A percentile compares a stretch with the other conserved stretches of the same genome.
Conservation (phyloP, 2,888 invertebrate genomes). For the Sabellastarte sp. region DNA sequence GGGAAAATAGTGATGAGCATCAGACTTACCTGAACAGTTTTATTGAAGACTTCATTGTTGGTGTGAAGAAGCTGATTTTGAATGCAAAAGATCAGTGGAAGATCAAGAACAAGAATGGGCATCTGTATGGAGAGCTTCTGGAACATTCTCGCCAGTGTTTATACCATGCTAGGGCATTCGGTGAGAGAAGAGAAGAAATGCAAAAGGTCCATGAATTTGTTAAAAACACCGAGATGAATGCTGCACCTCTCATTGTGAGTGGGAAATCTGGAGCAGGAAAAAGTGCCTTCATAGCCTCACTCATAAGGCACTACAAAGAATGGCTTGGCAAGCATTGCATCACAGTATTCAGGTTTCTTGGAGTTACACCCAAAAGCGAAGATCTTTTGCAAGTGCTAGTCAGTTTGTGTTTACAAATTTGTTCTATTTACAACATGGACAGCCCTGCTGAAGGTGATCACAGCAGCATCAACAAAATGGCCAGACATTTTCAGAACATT, state of each 20-base stretch:
- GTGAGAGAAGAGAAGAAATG: background rate
- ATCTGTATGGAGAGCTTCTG: background rate
- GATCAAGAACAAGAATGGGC: background rate
- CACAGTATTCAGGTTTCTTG: conserved; percentile 3
- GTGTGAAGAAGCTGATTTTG: background rate
- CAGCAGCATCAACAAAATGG: conserved; percentile 5
- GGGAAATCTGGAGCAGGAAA: conserved; percentile 5
- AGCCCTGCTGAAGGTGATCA: conserved; percentile 4
- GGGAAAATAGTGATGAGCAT: background rate
- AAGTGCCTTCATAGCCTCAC: background rate
- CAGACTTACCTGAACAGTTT: background rate
- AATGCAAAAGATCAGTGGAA: background rate
- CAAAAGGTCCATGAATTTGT: background rate
- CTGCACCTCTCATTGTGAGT: conserved; percentile 7
- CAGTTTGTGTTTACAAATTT: conserved; percentile 10
- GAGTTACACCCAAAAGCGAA: conserved; percentile 5
- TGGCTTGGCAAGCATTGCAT: conserved; percentile 8
- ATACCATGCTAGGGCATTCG: background rate
- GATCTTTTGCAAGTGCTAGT: conserved; percentile 7
- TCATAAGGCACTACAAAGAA: background rate
- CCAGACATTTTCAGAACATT: background rate
- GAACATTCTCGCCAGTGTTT: background rate
- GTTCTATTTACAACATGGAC: conserved; percentile 16
- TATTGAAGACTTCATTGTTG: background rate
- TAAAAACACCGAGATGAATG: background rate